phyloP scores from a whole-genome alignment of 1,140 invertebrate genomes.

The Penaeus vannamei region DNA sequence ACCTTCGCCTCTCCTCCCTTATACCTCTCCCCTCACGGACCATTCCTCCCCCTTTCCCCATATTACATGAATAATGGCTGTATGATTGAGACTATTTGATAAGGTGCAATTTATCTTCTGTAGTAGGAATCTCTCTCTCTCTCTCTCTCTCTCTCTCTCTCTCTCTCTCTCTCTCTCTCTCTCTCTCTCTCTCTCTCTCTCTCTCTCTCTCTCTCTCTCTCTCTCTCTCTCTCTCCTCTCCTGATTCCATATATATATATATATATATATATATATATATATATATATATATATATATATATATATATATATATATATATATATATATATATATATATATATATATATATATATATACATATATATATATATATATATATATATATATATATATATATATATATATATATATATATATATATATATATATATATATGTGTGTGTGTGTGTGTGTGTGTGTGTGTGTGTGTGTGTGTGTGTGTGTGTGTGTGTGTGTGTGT shows the following conservation, averaged over 20 bases:
- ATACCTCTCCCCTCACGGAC: too few relatives aligned
- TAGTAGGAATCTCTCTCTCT: too few relatives aligned
- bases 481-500: too few relatives aligned
- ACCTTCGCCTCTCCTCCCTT: too few relatives aligned
- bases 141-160: not conserved
- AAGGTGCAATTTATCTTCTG: too few relatives aligned
- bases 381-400: not conserved
- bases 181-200: slow-evolving; percentile 25
- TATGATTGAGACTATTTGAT: too few relatives aligned
- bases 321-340: not conserved
- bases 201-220: slow-evolving; percentile 20
- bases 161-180: slow-evolving; percentile 3
- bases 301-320: slow-evolving; percentile 1
- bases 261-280: not conserved
- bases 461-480: too few relatives aligned
- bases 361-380: not conserved
- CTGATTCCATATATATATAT: not conserved
- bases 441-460: too few relatives aligned
- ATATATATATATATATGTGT: not conserved
- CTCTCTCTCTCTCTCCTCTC: slow-evolving; percentile 23
- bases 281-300: not conserved
- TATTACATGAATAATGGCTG: too few relatives aligned
- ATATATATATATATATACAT: not conserved
- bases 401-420: not conserved
- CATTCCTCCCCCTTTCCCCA: too few relatives aligned